Base-by-base conservation (phyloP, 2,113 vertebrate species). In the Panurus biarmicus region DNA sequence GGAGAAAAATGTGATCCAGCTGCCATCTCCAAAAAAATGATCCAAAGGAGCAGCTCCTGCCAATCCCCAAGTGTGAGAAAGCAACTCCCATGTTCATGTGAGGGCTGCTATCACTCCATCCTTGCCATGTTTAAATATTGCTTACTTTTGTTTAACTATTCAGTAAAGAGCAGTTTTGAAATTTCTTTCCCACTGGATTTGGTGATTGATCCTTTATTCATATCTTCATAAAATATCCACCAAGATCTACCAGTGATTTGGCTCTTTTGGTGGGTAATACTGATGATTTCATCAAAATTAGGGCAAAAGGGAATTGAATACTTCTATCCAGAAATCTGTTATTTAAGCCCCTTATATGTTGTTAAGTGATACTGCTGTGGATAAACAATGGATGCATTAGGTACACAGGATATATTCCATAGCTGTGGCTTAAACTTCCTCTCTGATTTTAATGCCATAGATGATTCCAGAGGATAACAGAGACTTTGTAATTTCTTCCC, bases 161-260 rank as follows among this genome's bases (percentile, higher is more conserved):
- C 70, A 87, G 71, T 76, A 87, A 92, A 82, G 77, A 75, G 36
- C 19, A 42, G 77, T 70, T 76, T 70, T 3, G 14, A 89, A 66
- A 44, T 70, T 69, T 76, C 54, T 47, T 87, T 65, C 87, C 74
- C 91, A 7, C 62, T 79, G 45, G 71, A 76, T 94, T 79, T 85
- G 66, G 26, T 62, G 87, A 95, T 73, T 95, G 96, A 96, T 96
- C 70, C 87, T 96, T 94, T 96, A 96, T 96, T 95, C 85, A 95
- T 58, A 56, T 70, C 58, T 79, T 95, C 81, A 87, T 94, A 76
- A 96, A 94, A 95, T 91, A 96, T 96, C 89, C 58, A 89, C 70
- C 87, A 85, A 28, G 25, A 61, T 85, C 35, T 82, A 36, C 50
- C 50, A 87, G 33, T 58, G 66, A 72, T 62, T 89, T 70, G 54